Base-by-base conservation (phyloP, 2,797 vertebrate genomes). In the Acomys russatus region DNA sequence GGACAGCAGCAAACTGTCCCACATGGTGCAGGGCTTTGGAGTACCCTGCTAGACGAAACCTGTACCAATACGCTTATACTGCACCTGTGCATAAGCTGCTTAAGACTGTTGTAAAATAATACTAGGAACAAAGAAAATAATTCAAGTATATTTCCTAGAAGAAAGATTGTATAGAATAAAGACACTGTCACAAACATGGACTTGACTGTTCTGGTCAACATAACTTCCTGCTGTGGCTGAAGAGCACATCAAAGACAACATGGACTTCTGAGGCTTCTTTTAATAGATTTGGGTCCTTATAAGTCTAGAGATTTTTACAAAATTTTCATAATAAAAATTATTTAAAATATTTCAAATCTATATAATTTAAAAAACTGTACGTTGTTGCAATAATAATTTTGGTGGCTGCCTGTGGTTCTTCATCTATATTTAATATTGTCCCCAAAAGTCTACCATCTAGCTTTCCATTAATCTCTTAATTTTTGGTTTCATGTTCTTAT, bases 261-360 rank as follows among this genome's bases (percentile, higher is more conserved):
- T 22, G 77, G 64, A 80, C 44, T 51, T 83, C 5, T 88, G 22
- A 89, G 78, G 71, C 33, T 38, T 35, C 66, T 94, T 79, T 92
- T n/a, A 91, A 77, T 44, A 94, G 28, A 88, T 4, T 9, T 74
- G n/a, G 73, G 74, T 89, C 20, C 35, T 49, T 33, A 4, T 86
- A 86, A 68, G 74, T 76, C 33, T 38, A 76, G 25, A 68, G 11
- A 86, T 10, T 25, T 25, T 90, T 61, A 88, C 6, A 30, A n/a
- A 70, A n/a, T 68, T 85, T 79, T 92, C 66, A 86, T 64, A 73
- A 66, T 66, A 25, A 85, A 83, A 3, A 28, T 9, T 66, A 28
- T 30, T 86, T 25, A 79, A 92, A 85, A 79, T 61, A 90, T 54
- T 86, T 86, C 66, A 90, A 85, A 94, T 35, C 64, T 82, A 56